These are phyloP conservation scores for Tubulanus polymorphus DNA, from an alignment of 2,888 invertebrate genomes.

Conservation along the genomic window DNA sequence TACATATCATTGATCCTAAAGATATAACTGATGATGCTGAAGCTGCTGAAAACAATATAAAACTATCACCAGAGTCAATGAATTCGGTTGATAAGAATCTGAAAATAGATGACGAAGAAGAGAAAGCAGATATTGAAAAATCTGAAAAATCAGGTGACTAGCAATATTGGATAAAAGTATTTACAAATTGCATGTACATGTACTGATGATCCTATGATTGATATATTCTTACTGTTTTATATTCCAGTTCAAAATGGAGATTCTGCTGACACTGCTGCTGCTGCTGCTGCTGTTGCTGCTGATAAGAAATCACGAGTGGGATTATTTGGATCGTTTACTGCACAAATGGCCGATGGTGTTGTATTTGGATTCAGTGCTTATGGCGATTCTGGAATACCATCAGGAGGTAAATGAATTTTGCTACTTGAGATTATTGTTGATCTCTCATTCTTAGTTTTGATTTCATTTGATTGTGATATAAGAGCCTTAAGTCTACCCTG, in stretches of 20 bases:
- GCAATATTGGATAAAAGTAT: neutral
- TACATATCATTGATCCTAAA: constrained; percentile 48
- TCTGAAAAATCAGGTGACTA: constrained; percentile 29
- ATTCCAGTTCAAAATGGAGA: too few species aligned
- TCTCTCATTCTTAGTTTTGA: neutral
- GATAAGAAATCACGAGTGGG: constrained; percentile 25
- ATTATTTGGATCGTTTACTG: constrained; percentile 47
- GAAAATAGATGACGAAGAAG: constrained; percentile 18
- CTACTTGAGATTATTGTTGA: neutral
- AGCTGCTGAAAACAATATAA: constrained; percentile 10
- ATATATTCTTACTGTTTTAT: neutral
- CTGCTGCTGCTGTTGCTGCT: too few species aligned
- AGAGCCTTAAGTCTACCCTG: too few species aligned
- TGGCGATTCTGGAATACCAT: constrained; percentile 33
- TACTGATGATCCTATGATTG: neutral
- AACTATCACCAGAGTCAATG: constrained; percentile 10
- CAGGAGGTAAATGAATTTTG: constrained; percentile 11
- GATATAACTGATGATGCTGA: constrained; percentile 24
- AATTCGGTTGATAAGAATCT: too few species aligned
- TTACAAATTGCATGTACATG: neutral
- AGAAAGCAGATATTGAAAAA: constrained; percentile 36
- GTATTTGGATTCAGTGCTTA: constrained; percentile 43
- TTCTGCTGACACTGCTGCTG: too few species aligned
- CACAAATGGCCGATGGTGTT: constrained; percentile 45
- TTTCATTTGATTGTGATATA: too few species aligned